phyloP scores from a whole-genome alignment of 2,113 vertebrate species.

The Cyprinodon tularosa region DNA sequence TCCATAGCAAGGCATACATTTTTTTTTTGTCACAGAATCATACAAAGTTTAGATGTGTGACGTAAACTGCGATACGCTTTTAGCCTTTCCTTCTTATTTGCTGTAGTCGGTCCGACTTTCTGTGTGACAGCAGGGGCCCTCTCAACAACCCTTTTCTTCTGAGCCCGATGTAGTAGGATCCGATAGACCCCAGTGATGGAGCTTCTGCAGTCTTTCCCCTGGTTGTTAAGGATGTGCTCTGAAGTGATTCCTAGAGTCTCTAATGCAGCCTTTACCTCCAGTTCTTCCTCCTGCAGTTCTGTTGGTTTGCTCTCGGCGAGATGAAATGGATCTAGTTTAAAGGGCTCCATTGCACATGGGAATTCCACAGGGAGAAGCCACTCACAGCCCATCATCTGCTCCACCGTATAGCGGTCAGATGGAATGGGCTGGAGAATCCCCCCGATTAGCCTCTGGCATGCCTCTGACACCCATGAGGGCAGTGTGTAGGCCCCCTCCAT shows the following conservation, averaged over 20 bases:
- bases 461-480: slow-evolving; percentile 84
- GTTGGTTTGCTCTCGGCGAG: slow-evolving; percentile 79
- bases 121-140: slow-evolving; percentile 79
- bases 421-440: slow-evolving; percentile 88
- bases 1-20: slow-evolving; percentile 2
- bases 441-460: slow-evolving; percentile 88
- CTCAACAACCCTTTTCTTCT: slow-evolving; percentile 85
- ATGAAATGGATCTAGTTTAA: slow-evolving; percentile 89
- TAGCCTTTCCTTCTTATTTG: slow-evolving; percentile 78
- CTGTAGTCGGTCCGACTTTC: slow-evolving; percentile 53
- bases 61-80: slow-evolving; percentile 82
- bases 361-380: slow-evolving; percentile 90
- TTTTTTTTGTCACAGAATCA: slow-evolving; percentile 84
- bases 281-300: slow-evolving; percentile 85
- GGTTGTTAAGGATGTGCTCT: slow-evolving; percentile 91
- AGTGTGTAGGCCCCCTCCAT: slow-evolving; percentile 87
- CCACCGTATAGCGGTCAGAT: slow-evolving; percentile 84
- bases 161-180: slow-evolving; percentile 89
- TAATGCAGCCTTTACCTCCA: slow-evolving; percentile 85
- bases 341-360: slow-evolving; percentile 86
- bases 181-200: slow-evolving; percentile 92
- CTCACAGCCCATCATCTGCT: slow-evolving; percentile 89
- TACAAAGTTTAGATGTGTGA: slow-evolving; percentile 93
- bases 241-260: slow-evolving; percentile 88
- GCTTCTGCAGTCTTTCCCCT: slow-evolving; percentile 86